These are phyloP conservation scores for Galerucella pusilla DNA, from an alignment of 2,888 invertebrate genomes.

Conservation along the genomic window DNA sequence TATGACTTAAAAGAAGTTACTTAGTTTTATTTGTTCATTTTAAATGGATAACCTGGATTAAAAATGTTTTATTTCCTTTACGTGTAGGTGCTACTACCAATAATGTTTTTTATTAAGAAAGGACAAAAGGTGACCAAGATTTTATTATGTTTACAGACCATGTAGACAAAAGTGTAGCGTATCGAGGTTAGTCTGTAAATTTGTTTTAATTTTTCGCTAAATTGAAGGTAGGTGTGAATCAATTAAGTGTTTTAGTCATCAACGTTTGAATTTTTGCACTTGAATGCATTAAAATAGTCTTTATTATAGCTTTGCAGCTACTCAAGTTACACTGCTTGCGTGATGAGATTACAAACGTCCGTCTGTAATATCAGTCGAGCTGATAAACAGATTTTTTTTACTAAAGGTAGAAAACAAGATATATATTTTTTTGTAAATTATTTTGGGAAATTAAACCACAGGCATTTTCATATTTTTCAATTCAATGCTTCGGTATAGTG, in stretches of 20 bases:
- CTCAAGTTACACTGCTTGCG: background rate
- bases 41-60: background rate
- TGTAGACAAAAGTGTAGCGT: slow-evolving; percentile 10
- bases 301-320: background rate
- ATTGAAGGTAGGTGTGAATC: slow-evolving; percentile 43
- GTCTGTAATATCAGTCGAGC: background rate
- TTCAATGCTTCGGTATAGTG: too few species aligned
- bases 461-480: too few species aligned
- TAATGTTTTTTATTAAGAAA: background rate
- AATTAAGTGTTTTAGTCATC: slow-evolving; percentile 38
- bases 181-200: slow-evolving; percentile 17
- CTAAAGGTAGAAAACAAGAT: background rate
- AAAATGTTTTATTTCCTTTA: background rate
- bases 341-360: background rate
- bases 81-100: background rate
- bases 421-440: too few species aligned
- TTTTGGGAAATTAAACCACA: too few species aligned
- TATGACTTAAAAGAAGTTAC: background rate
- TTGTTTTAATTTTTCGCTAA: slow-evolving; percentile 32
- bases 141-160: slow-evolving; percentile 5
- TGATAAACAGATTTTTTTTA: background rate
- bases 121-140: slow-evolving; percentile 13
- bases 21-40: background rate
- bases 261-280: slow-evolving; percentile 25
- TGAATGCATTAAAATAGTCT: slow-evolving; percentile 5